These are phyloP conservation scores for Centropyge bicolor DNA, from an alignment of 2,797 vertebrate species.

Conservation along the genomic window DNA sequence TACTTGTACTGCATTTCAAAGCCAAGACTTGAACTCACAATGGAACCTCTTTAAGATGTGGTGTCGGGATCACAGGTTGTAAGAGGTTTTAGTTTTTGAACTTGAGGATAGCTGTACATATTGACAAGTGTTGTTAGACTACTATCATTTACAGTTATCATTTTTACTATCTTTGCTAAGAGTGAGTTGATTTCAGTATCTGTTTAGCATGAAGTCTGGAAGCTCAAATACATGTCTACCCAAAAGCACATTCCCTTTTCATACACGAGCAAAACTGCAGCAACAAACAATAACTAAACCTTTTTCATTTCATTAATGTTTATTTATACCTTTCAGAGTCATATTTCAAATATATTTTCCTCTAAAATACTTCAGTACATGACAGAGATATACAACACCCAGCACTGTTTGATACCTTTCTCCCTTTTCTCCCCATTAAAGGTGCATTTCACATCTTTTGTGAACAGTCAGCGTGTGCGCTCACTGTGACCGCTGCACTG, in stretches of 20 bases:
- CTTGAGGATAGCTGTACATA: background rate
- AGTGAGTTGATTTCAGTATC: too few relatives aligned
- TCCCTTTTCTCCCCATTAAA: constrained; percentile 57
- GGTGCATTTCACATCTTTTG: constrained; percentile 56
- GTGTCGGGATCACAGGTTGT: background rate
- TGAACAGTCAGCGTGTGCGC: constrained; percentile 33
- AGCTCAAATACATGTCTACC: too few relatives aligned
- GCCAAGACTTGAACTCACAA: background rate
- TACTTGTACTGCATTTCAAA: constrained; percentile 14
- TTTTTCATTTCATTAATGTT: constrained; percentile 75
- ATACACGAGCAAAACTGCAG: background rate
- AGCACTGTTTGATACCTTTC: constrained; percentile 69
- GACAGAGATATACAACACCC: constrained; percentile 84
- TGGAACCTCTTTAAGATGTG: background rate
- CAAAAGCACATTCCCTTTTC: background rate
- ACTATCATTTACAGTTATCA: background rate
- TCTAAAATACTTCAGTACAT: constrained; percentile 86
- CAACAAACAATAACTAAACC: constrained; percentile 31
- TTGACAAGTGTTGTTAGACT: background rate
- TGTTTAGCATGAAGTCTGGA: too few relatives aligned
- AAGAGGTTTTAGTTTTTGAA: background rate
- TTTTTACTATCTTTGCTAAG: background rate
- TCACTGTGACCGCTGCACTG: constrained; percentile 36
- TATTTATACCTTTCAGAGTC: constrained; percentile 85
- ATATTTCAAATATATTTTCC: constrained; percentile 87